Evolutionary conservation across 2,888 invertebrate genomes (phyloP).

Genomic region (Cepaea hortensis): DNA sequence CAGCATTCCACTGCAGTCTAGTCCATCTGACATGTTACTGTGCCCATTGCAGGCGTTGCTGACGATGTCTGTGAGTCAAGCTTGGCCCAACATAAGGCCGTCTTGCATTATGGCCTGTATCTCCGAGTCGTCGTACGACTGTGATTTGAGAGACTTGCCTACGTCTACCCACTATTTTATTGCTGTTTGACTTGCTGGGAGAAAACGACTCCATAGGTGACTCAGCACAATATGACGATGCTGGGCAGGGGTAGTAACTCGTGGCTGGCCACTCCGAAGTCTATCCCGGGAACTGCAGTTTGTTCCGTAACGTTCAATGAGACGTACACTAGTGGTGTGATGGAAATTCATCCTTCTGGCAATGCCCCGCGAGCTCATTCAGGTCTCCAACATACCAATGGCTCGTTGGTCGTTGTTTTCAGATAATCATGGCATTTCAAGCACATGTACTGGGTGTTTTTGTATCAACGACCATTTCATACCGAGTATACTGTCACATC

Average conservation of each 20-base stretch:
- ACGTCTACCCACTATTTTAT: neutral
- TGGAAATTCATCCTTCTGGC: neutral
- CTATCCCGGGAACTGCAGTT: too few relatives aligned
- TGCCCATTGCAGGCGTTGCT: too few relatives aligned
- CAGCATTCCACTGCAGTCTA: too few relatives aligned
- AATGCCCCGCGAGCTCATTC: neutral
- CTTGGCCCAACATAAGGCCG: too few relatives aligned
- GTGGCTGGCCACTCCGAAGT: neutral
- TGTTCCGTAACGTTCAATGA: too few relatives aligned
- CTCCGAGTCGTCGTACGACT: too few relatives aligned
- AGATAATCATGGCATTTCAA: neutral
- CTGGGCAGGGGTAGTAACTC: conserved; percentile 5
- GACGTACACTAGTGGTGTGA: neutral
- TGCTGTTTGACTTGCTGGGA: neutral
- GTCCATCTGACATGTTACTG: too few relatives aligned
- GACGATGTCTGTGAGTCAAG: too few relatives aligned
- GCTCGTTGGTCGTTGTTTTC: neutral
- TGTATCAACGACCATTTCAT: too few relatives aligned
- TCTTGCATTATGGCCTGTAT: too few relatives aligned
- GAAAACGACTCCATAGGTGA: conserved; percentile 4
- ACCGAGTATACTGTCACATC: neutral
- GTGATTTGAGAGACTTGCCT: too few relatives aligned
- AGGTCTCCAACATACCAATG: neutral
- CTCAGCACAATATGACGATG: conserved; percentile 3
- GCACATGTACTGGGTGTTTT: neutral